A percentile compares a stretch with the other conserved stretches of the same genome.
Conservation (phyloP, 2,888 invertebrate genomes). For the Idaea aversata region DNA sequence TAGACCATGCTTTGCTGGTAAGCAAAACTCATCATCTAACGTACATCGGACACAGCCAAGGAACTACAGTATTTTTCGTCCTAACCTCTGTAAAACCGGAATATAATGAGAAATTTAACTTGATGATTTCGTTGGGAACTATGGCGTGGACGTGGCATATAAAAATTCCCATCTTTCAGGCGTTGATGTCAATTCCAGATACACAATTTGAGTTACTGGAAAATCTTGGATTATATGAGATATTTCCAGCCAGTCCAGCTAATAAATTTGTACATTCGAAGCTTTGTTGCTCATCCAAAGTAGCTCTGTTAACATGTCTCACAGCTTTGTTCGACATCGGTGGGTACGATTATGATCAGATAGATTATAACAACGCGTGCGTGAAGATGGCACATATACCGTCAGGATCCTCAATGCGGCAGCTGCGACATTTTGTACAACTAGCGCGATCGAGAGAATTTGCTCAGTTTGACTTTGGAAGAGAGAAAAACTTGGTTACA, state of each 20-base stretch:
- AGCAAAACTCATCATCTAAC: conserved; percentile 79
- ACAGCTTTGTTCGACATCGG: conserved; percentile 19
- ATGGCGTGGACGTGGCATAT: conserved; percentile 77
- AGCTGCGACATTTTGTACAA: conserved; percentile 48
- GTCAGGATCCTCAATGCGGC: conserved; percentile 66
- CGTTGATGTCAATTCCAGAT: neutral
- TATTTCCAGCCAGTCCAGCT: neutral
- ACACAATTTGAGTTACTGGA: conserved; percentile 1
- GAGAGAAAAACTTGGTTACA: conserved; percentile 22
- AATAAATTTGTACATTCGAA: neutral
- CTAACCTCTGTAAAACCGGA: conserved; percentile 79
- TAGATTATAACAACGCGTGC: conserved; percentile 26
- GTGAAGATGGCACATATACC: conserved; percentile 31
- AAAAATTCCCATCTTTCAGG: conserved; percentile 28
- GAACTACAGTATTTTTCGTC: conserved; percentile 82
- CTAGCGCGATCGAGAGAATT: conserved; percentile 29
- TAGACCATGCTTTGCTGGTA: conserved; percentile 81
- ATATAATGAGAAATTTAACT: conserved; percentile 80
- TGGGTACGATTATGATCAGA: conserved; percentile 31
- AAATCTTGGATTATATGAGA: conserved; percentile 2
- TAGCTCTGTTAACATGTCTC: conserved; percentile 17
- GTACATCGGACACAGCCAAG: conserved; percentile 88
- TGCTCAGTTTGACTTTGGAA: conserved; percentile 33
- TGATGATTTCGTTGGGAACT: conserved; percentile 81
- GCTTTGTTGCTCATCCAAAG: conserved; percentile 3